phyloP scores from a whole-genome alignment of 2,797 vertebrate species.

The Pseudochaenichthys georgianus region DNA sequence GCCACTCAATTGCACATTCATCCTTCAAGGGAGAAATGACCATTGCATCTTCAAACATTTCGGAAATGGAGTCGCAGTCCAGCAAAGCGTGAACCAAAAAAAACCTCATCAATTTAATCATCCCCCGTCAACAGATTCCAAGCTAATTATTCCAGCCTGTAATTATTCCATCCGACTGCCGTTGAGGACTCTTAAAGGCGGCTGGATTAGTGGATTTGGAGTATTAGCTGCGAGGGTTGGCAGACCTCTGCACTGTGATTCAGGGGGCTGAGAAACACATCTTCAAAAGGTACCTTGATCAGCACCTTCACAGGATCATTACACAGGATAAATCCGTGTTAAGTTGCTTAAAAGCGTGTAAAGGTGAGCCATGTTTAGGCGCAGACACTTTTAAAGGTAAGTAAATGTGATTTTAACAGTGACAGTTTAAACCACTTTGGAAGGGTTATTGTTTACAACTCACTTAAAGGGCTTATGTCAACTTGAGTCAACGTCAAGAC shows the following conservation, averaged over 20 bases:
- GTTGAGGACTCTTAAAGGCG: constrained; percentile 81
- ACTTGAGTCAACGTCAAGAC: constrained; percentile 59
- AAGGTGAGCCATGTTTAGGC: constrained; percentile 68
- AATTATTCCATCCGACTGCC: constrained; percentile 82
- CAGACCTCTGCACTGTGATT: constrained; percentile 84
- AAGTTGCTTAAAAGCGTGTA: constrained; percentile 77
- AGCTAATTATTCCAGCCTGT: constrained; percentile 81
- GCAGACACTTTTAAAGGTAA: constrained; percentile 51
- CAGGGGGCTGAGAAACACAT: constrained; percentile 69
- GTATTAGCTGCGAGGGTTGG: constrained; percentile 82
- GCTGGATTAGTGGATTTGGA: constrained; percentile 86
- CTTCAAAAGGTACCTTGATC: constrained; percentile 78
- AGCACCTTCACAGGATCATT: constrained; percentile 78
- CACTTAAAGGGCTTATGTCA: constrained; percentile 69
- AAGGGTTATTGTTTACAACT: constrained; percentile 65
- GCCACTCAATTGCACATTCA: background rate
- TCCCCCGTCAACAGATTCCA: constrained; percentile 65
- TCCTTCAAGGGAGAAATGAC: constrained; percentile 13
- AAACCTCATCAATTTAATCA: constrained; percentile 73
- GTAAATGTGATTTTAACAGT: constrained; percentile 56
- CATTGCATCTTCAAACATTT: background rate
- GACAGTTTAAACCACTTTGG: constrained; percentile 61
- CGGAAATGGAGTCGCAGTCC: constrained; percentile 30
- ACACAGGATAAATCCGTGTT: constrained; percentile 71
- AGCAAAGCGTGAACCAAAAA: constrained; percentile 58